Percentiles rank a stretch among this genome's conserved stretches.
Evolutionary conservation across 2,888 invertebrate genomes (phyloP).

Genomic region (Monoplex corrugatus): DNA sequence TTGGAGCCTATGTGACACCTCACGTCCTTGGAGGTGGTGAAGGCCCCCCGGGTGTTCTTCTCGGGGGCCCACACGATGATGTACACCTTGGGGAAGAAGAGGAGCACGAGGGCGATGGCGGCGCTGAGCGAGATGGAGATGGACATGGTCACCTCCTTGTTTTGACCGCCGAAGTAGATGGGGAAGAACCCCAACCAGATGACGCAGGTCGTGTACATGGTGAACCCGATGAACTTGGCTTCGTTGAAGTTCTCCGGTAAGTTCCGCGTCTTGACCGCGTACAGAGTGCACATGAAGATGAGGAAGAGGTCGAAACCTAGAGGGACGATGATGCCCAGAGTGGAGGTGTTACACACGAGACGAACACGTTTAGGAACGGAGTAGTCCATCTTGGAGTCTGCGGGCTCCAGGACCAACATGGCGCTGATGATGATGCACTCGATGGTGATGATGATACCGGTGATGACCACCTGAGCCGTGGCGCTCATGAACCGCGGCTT

Average conservation of each 20-base stretch:
- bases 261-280: slow-evolving; percentile 90
- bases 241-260: slow-evolving; percentile 99
- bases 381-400: slow-evolving; percentile 83
- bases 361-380: slow-evolving; percentile 83
- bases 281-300: slow-evolving; percentile 93
- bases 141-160: slow-evolving; percentile 85
- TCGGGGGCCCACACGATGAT: slow-evolving; percentile 89
- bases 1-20: slow-evolving; percentile 86
- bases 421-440: slow-evolving; percentile 89
- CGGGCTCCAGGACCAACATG: slow-evolving; percentile 85
- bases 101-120: slow-evolving; percentile 87
- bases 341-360: slow-evolving; percentile 86
- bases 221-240: slow-evolving; percentile 90
- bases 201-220: slow-evolving; percentile 99
- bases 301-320: slow-evolving; percentile 88
- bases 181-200: slow-evolving; percentile 99
- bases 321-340: slow-evolving; percentile 88
- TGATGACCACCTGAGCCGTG: slow-evolving; percentile 86
- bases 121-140: slow-evolving; percentile 89
- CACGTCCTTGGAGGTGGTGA: slow-evolving; percentile 88
- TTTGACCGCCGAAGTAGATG: slow-evolving; percentile 93
- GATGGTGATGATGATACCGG: slow-evolving; percentile 91
- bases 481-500: slow-evolving; percentile 92
- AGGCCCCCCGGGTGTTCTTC: slow-evolving; percentile 89
- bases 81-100: slow-evolving; percentile 90